Conservation (phyloP, 1,140 invertebrate species). For the Scaptomyza hsui region DNA sequence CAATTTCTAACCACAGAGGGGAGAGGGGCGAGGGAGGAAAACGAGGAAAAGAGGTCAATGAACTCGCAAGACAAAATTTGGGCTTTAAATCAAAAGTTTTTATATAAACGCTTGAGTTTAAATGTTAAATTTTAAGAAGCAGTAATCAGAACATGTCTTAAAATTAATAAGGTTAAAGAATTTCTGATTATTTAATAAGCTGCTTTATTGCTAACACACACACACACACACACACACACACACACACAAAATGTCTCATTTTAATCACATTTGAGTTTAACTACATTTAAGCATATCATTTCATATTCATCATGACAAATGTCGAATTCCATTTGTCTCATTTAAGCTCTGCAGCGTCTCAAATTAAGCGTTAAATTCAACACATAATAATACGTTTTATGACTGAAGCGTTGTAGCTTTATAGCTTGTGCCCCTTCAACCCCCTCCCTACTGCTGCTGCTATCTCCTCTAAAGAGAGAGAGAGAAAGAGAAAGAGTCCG, state of each 20-base stretch:
- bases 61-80: neutral
- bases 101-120: too few species aligned
- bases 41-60: neutral
- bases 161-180: too few species aligned
- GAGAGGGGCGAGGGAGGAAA: slow-evolving; percentile 1
- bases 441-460: slow-evolving; percentile 11
- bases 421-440: slow-evolving; percentile 49
- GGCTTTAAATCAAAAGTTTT: too few species aligned
- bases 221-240: too few species aligned
- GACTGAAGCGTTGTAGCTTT: slow-evolving; percentile 44
- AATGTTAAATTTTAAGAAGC: too few species aligned
- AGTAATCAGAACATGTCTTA: too few species aligned
- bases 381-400: slow-evolving; percentile 72
- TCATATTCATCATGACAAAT: neutral
- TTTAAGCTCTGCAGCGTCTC: slow-evolving; percentile 27
- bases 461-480: slow-evolving; percentile 13
- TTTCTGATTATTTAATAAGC: too few species aligned
- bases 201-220: too few species aligned
- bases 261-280: neutral
- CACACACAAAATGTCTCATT: too few species aligned
- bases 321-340: slow-evolving; percentile 16
- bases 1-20: slow-evolving; percentile 1
- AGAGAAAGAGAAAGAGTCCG: neutral
- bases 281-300: neutral
- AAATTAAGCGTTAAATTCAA: slow-evolving; percentile 70